Conservation (phyloP, 2,888 invertebrate species). For the Brachyptera putata region DNA sequence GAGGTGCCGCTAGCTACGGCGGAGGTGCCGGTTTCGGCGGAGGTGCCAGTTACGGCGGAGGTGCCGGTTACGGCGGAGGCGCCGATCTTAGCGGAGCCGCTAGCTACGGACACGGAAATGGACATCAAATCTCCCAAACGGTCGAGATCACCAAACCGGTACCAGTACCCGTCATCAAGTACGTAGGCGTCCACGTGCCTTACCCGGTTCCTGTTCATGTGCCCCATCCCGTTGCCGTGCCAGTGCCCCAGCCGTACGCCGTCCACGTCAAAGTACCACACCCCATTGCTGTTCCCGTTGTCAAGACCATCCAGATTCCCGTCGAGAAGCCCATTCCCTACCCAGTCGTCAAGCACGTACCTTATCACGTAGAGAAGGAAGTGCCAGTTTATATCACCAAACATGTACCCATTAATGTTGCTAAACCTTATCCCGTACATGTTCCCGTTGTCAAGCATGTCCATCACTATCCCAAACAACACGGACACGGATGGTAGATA, state of each 20-base stretch:
- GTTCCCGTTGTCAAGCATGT: constrained; percentile 31
- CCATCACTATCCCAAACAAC: constrained; percentile 29
- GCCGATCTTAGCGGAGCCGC: constrained; percentile 18
- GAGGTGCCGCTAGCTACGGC: not conserved
- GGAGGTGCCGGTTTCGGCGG: constrained; percentile 25
- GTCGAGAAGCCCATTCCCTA: constrained; percentile 34
- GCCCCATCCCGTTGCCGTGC: constrained; percentile 29
- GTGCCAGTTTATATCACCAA: constrained; percentile 32
- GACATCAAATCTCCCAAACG: constrained; percentile 19
- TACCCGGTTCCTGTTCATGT: constrained; percentile 26
- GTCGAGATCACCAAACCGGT: constrained; percentile 27
- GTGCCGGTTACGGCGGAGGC: constrained; percentile 1
- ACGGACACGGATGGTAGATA: too few species aligned
- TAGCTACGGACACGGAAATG: constrained; percentile 20
- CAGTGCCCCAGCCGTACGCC: constrained; percentile 29
- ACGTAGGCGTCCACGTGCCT: constrained; percentile 34
- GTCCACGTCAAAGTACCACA: constrained; percentile 29
- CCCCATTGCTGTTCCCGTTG: constrained; percentile 32
- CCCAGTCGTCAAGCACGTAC: constrained; percentile 31
- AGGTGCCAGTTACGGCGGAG: constrained; percentile 12
- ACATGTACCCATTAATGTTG: constrained; percentile 30
- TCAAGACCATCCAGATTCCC: constrained; percentile 32
- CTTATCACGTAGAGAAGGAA: constrained; percentile 31
- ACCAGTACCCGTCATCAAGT: constrained; percentile 26
- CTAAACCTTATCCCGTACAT: constrained; percentile 31